A percentile compares a stretch with the other conserved stretches of the same genome.
Conservation (phyloP, 2,888 invertebrate species). For the Diadromus collaris region DNA sequence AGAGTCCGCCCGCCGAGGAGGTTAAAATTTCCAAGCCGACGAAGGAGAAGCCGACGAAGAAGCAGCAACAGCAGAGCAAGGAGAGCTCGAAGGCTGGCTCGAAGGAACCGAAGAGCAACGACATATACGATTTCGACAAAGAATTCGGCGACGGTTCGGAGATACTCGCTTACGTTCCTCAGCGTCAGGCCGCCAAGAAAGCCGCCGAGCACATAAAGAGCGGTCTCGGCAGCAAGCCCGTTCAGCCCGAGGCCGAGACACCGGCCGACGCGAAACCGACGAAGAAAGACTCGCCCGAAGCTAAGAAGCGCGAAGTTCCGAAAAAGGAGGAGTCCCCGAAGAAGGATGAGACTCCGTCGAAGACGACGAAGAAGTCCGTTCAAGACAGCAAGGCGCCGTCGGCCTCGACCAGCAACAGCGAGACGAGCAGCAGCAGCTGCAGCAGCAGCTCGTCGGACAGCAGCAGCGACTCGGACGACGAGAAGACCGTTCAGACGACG, state of each 20-base stretch:
- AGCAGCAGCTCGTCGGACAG: constrained; percentile 80
- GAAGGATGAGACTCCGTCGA: constrained; percentile 57
- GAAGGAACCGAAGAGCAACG: constrained; percentile 78
- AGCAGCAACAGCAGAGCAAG: constrained; percentile 69
- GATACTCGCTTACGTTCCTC: constrained; percentile 92
- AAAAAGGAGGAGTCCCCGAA: constrained; percentile 75
- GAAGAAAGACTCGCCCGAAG: constrained; percentile 73
- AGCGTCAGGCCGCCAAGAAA: constrained; percentile 94
- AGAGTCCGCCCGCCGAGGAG: constrained; percentile 69
- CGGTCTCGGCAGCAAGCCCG: constrained; percentile 84
- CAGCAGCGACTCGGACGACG: constrained; percentile 77
- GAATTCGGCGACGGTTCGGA: constrained; percentile 84
- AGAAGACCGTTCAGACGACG: constrained; percentile 59
- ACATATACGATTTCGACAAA: constrained; percentile 84
- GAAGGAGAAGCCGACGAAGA: constrained; percentile 74
- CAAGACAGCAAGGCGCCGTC: constrained; percentile 74
- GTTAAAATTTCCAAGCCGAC: constrained; percentile 47
- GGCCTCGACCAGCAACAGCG: constrained; percentile 82
- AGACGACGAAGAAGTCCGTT: constrained; percentile 49
- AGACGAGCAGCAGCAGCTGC: constrained; percentile 81
- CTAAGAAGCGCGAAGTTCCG: constrained; percentile 69
- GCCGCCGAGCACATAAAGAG: constrained; percentile 95
- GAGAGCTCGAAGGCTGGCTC: constrained; percentile 74
- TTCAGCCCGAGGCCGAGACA: constrained; percentile 69
- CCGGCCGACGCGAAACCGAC: constrained; percentile 72